A percentile compares a stretch with the other conserved stretches of the same genome.
Conservation (phyloP, 2,888 invertebrate genomes). For the Coelopa pilipes region DNA sequence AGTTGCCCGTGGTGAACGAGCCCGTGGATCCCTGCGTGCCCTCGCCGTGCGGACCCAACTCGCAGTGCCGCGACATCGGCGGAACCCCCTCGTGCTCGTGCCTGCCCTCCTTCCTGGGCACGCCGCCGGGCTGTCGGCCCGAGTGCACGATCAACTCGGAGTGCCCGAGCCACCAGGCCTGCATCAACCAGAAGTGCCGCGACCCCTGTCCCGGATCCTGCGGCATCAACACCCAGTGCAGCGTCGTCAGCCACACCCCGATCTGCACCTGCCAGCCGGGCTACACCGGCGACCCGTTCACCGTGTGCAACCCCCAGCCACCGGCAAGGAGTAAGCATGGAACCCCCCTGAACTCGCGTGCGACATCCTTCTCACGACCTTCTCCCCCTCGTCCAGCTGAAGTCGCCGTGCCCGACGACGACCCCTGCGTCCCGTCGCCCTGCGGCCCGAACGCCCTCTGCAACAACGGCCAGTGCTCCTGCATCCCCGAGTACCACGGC, state of each 20-base stretch:
- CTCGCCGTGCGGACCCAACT: conserved; percentile 81
- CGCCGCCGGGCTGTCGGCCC: conserved; percentile 79
- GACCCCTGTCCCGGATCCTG: conserved; percentile 77
- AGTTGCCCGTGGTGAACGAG: conserved; percentile 51
- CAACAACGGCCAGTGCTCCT: conserved; percentile 75
- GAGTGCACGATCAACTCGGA: conserved; percentile 82
- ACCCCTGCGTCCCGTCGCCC: conserved; percentile 77
- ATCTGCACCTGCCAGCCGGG: conserved; percentile 74
- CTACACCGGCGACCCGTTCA: conserved; percentile 75
- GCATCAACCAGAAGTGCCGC: conserved; percentile 79
- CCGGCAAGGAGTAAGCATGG: conserved; percentile 62
- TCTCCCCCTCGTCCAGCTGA: conserved; percentile 42
- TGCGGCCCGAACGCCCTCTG: conserved; percentile 81
- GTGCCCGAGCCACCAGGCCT: conserved; percentile 76
- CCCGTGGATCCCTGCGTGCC: conserved; percentile 75
- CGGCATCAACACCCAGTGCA: conserved; percentile 73
- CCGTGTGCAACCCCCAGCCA: conserved; percentile 69
- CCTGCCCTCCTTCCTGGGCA: conserved; percentile 76
- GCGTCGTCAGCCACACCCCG: conserved; percentile 76
- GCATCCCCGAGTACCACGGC: conserved; percentile 74
- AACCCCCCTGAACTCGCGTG: no score
- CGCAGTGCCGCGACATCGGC: conserved; percentile 71
- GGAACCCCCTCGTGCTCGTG: conserved; percentile 75
- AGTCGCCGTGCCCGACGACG: conserved; percentile 60
- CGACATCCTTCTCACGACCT: no score